Percentiles rank a stretch among this genome's conserved stretches.
These are phyloP conservation scores for Oreochromis grahami DNA, from an alignment of 2,797 vertebrate genomes.

Conservation along the genomic window DNA sequence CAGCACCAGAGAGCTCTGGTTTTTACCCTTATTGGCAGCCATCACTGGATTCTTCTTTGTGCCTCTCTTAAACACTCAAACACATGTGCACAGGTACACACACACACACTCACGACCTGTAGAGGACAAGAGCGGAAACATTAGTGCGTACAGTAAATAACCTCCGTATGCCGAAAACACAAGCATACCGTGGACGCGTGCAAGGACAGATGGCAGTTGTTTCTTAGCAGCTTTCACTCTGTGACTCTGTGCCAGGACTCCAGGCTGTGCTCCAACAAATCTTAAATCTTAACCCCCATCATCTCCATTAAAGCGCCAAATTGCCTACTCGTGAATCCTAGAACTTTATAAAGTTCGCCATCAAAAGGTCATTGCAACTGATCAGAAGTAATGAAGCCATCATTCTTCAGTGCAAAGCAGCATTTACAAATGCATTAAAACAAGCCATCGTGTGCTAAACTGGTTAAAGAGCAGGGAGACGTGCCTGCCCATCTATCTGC, in stretches of 20 bases:
- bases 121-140: conserved; percentile 29
- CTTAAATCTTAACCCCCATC: conserved; percentile 35
- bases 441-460: conserved; percentile 16
- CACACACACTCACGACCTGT: conserved; percentile 38
- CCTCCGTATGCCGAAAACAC: neutral
- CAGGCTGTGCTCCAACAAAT: conserved; percentile 59
- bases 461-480: conserved; percentile 25
- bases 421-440: conserved; percentile 58
- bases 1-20: conserved; percentile 92
- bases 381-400: conserved; percentile 58
- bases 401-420: conserved; percentile 14
- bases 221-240: conserved; percentile 41
- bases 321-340: conserved; percentile 58
- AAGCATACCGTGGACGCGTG: neutral
- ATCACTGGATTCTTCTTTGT: conserved; percentile 68
- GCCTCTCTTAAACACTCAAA: conserved; percentile 14
- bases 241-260: conserved; percentile 42
- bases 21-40: conserved; percentile 94
- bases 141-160: conserved; percentile 9
- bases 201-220: conserved; percentile 42
- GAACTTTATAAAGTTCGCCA: conserved; percentile 59
- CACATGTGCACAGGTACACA: neutral
- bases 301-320: conserved; percentile 59
- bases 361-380: conserved; percentile 57
- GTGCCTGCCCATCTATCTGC: conserved; percentile 31